Percentiles rank a stretch among this genome's conserved stretches.
Conservation (phyloP, 1,140 invertebrate species). For the Macrobrachium rosenbergii region DNA sequence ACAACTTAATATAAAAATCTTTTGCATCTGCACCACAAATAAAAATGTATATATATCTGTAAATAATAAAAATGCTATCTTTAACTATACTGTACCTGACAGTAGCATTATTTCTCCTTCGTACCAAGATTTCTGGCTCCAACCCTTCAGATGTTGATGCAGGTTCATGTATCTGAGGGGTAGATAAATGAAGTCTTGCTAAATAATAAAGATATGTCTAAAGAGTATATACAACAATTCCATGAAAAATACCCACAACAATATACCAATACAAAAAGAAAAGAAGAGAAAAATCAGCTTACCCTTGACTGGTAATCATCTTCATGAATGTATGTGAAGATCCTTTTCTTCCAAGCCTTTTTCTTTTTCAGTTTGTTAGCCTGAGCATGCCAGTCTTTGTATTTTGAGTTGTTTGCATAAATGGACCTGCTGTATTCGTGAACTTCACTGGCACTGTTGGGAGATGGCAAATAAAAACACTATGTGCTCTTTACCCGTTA, state of each 20-base stretch:
- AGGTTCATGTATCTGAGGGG: not conserved
- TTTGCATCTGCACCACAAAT: too few species aligned
- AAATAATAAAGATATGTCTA: not conserved
- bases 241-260: not conserved
- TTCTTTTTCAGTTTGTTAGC: slow-evolving; percentile 24
- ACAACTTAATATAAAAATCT: too few species aligned
- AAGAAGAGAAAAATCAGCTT: not conserved
- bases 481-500: not conserved
- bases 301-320: slow-evolving; percentile 40
- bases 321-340: slow-evolving; percentile 43
- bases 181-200: too few species aligned
- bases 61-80: too few species aligned
- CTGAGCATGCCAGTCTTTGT: slow-evolving; percentile 21
- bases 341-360: slow-evolving; percentile 9
- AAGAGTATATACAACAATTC: not conserved
- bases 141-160: not conserved
- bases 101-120: not conserved
- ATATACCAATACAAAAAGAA: not conserved
- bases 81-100: not conserved
- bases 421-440: slow-evolving; percentile 23
- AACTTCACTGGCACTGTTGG: slow-evolving; percentile 14
- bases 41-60: too few species aligned
- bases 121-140: not conserved
- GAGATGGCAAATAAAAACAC: not conserved
- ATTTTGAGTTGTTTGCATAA: slow-evolving; percentile 35